Percentiles rank a stretch among this genome's conserved stretches.
These are phyloP conservation scores for Cheilosia scutellata DNA, from an alignment of 2,888 invertebrate species.

Conservation along the genomic window DNA sequence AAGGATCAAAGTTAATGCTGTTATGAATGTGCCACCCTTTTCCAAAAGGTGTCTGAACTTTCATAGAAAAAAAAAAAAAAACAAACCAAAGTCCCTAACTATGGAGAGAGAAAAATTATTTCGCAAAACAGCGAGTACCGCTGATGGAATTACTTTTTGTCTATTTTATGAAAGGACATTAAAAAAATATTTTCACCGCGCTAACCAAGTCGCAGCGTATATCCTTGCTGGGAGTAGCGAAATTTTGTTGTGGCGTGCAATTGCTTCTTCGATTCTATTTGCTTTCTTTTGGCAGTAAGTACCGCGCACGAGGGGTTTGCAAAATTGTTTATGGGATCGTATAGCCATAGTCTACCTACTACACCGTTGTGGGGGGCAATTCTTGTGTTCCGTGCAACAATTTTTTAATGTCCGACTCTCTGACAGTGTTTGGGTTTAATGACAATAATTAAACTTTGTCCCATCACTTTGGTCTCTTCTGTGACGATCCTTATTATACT, in stretches of 20 bases:
- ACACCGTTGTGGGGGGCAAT: constrained; percentile 23
- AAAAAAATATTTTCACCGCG: constrained; percentile 66
- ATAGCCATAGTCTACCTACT: constrained; percentile 52
- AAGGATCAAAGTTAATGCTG: constrained; percentile 69
- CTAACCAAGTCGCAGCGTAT: constrained; percentile 25
- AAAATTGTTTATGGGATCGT: constrained; percentile 74
- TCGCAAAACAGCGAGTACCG: constrained; percentile 42
- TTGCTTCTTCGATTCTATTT: constrained; percentile 64
- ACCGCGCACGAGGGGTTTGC: constrained; percentile 31
- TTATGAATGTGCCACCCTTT: constrained; percentile 69
- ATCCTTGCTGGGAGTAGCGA: constrained; percentile 28
- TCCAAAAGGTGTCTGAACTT: constrained; percentile 69
- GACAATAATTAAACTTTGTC: constrained; percentile 75
- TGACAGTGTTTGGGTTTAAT: constrained; percentile 71
- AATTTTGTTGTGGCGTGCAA: constrained; percentile 66
- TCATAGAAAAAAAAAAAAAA: constrained; percentile 16
- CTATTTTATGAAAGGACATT: constrained; percentile 65
- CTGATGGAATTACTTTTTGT: constrained; percentile 72
- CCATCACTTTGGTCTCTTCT: constrained; percentile 51
- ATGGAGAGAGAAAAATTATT: neutral
- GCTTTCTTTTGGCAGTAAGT: neutral
- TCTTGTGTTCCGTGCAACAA: constrained; percentile 63
- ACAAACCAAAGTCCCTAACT: neutral
- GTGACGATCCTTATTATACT: constrained; percentile 53
- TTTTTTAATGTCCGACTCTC: constrained; percentile 41